phyloP scores from a whole-genome alignment of 2,888 invertebrate genomes.

The Ornithoptera alexandrae region DNA sequence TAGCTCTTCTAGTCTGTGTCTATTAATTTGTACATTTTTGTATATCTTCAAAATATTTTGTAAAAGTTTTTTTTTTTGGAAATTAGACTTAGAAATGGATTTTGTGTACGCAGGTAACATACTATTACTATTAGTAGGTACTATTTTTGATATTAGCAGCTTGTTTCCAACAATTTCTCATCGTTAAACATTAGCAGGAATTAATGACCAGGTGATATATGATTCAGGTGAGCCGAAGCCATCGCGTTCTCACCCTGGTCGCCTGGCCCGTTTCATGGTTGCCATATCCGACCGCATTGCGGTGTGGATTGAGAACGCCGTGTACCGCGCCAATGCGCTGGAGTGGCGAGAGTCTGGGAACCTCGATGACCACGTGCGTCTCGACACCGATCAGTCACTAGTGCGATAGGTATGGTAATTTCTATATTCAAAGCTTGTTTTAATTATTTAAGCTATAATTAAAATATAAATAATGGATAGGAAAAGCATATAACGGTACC shows the following conservation, averaged over 20 bases:
- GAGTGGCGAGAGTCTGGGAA: constrained; percentile 50
- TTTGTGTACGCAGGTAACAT: too few species aligned
- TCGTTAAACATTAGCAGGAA: too few species aligned
- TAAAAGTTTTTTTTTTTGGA: too few species aligned
- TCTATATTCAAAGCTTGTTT: neutral
- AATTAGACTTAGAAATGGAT: too few species aligned
- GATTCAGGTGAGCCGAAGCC: constrained; percentile 68
- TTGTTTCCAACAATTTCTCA: neutral
- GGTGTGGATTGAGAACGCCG: constrained; percentile 74
- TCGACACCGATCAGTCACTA: constrained; percentile 61
- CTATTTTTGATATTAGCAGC: too few species aligned
- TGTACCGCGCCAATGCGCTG: constrained; percentile 66
- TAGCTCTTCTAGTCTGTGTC: too few species aligned
- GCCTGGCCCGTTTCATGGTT: constrained; percentile 75
- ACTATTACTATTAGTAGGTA: too few species aligned
- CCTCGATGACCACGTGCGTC: constrained; percentile 60
- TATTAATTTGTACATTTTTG: too few species aligned
- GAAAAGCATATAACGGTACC: neutral
- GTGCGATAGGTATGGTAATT: constrained; percentile 31
- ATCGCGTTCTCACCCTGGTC: constrained; percentile 64
- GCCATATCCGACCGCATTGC: constrained; percentile 75
- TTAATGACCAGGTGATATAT: too few species aligned
- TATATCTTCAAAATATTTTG: too few species aligned
- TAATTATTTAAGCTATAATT: too few species aligned
- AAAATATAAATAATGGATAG: neutral